These are phyloP conservation scores for Piscicola geometra DNA, from an alignment of 2,888 invertebrate species.

Conservation along the genomic window DNA sequence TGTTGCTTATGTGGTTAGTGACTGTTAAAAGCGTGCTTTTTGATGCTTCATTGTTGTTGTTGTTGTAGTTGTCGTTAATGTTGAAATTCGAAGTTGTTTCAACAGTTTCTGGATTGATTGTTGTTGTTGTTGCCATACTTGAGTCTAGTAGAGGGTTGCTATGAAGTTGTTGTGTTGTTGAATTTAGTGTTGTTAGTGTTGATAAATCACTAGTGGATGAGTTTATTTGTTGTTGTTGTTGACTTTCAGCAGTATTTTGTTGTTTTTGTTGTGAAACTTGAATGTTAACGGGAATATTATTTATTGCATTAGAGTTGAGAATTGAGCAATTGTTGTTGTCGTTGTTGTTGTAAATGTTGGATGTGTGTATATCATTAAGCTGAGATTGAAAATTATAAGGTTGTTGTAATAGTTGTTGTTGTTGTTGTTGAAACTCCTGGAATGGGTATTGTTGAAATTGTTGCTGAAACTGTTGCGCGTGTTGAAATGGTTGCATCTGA, in stretches of 20 bases:
- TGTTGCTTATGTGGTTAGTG: no score
- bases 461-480: not conserved
- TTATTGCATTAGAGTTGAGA: constrained; percentile 5
- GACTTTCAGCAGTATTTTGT: not conserved
- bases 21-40: no score
- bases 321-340: constrained; percentile 14
- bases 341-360: constrained; percentile 19
- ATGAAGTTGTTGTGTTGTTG: not conserved
- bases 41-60: no score
- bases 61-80: no score
- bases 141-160: not conserved
- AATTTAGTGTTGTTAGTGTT: not conserved
- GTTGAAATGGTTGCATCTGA: constrained; percentile 14
- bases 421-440: not conserved
- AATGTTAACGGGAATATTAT: not conserved
- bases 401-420: not conserved
- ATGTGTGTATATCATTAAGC: not conserved
- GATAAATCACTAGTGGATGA: not conserved
- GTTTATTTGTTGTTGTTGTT: constrained; percentile 1
- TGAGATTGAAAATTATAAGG: not conserved
- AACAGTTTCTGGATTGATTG: not conserved
- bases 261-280: not conserved
- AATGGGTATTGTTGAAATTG: constrained; percentile 1
- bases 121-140: not conserved
- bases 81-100: not conserved